Percentiles rank a stretch among this genome's conserved stretches.
Conservation (phyloP, 2,113 vertebrate genomes). For the Paramormyrops kingsleyae region DNA sequence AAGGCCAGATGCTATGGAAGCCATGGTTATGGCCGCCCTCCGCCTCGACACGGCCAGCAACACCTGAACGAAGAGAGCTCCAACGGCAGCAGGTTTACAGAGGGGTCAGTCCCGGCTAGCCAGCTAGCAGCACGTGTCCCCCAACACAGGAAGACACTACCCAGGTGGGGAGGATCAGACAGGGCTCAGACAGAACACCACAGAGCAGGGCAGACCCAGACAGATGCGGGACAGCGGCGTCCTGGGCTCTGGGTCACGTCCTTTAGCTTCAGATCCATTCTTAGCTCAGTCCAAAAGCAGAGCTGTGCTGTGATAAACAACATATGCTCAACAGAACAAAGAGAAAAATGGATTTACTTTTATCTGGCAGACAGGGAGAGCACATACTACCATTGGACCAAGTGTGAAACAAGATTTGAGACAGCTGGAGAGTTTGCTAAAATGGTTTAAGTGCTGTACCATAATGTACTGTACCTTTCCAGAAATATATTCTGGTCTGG, state of each 20-base stretch:
- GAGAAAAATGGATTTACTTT: background rate
- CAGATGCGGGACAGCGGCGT: background rate
- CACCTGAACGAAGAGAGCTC: background rate
- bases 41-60: background rate
- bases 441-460: background rate
- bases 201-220: background rate
- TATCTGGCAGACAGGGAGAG: background rate
- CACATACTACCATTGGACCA: background rate
- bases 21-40: background rate
- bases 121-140: background rate
- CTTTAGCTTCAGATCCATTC: no score
- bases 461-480: background rate
- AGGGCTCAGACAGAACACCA: background rate
- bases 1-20: background rate
- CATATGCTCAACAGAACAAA: background rate
- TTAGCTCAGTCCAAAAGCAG: background rate
- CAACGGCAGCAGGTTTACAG: background rate
- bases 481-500: background rate
- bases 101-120: background rate
- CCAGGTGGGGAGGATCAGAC: background rate
- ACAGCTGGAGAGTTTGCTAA: background rate
- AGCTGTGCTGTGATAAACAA: background rate
- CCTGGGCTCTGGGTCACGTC: background rate
- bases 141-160: background rate
- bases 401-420: background rate